Percentiles rank a stretch among this genome's conserved stretches.
Conservation (phyloP, 2,888 invertebrate species). For the Mythimna vitellina region DNA sequence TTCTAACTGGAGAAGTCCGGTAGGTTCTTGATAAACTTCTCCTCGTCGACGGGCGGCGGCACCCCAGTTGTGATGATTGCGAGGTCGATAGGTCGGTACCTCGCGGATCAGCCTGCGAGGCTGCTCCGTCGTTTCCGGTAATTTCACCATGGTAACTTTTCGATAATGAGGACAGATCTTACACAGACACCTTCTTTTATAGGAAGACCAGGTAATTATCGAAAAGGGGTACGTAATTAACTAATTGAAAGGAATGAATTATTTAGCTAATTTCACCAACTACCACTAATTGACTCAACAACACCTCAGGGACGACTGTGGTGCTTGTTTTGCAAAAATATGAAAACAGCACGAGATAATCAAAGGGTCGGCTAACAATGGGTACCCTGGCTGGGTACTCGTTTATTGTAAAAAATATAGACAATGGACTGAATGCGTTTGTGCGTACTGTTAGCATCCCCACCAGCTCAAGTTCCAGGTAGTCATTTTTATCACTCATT, state of each 20-base stretch:
- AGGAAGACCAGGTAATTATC: slow-evolving; percentile 23
- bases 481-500: slow-evolving; percentile 45
- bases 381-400: slow-evolving; percentile 30
- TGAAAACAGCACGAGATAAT: slow-evolving; percentile 50
- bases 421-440: slow-evolving; percentile 57
- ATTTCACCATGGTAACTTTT: slow-evolving; percentile 72
- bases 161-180: slow-evolving; percentile 20
- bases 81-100: slow-evolving; percentile 53
- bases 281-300: slow-evolving; percentile 32
- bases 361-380: slow-evolving; percentile 56
- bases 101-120: slow-evolving; percentile 56
- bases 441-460: slow-evolving; percentile 22
- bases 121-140: slow-evolving; percentile 63
- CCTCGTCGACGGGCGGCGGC: slow-evolving; percentile 63
- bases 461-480: slow-evolving; percentile 36
- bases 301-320: slow-evolving; percentile 9
- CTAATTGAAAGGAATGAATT: slow-evolving; percentile 29
- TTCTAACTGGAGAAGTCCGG: slow-evolving; percentile 71
- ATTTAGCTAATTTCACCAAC: slow-evolving; percentile 29
- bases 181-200: slow-evolving; percentile 27
- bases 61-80: slow-evolving; percentile 71
- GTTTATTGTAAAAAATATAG: slow-evolving; percentile 52
- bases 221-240: slow-evolving; percentile 28
- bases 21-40: slow-evolving; percentile 64
- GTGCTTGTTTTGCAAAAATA: slow-evolving; percentile 49